Conservation (phyloP, 2,888 invertebrate species). For the Nephrocerus scutellatus region DNA sequence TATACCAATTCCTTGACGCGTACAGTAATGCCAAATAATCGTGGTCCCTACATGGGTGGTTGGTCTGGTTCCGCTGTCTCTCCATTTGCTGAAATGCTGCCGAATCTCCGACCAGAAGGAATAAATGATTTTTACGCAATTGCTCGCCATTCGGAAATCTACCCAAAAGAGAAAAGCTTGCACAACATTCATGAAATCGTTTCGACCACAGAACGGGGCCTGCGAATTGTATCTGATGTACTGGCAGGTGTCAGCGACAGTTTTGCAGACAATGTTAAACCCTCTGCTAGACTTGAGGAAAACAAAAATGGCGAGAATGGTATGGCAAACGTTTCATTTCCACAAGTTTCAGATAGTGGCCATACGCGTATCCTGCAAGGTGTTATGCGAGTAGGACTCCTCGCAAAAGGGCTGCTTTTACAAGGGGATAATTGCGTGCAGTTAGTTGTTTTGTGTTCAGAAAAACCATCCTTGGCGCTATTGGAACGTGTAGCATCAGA, state of each 20-base stretch:
- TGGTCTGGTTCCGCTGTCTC: slow-evolving; percentile 39
- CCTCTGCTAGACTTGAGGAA: slow-evolving; percentile 24
- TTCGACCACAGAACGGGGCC: slow-evolving; percentile 79
- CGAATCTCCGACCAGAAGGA: slow-evolving; percentile 70
- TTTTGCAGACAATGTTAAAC: slow-evolving; percentile 26
- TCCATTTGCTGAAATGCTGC: slow-evolving; percentile 49
- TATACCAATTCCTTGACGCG: slow-evolving; percentile 65
- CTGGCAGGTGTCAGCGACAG: slow-evolving; percentile 53
- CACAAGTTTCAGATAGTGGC: slow-evolving; percentile 53
- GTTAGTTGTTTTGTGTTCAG: slow-evolving; percentile 84
- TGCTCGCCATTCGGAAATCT: slow-evolving; percentile 82
- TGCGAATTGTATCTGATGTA: slow-evolving; percentile 85
- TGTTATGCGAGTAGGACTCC: slow-evolving; percentile 86
- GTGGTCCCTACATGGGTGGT: slow-evolving; percentile 33
- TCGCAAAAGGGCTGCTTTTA: slow-evolving; percentile 75
- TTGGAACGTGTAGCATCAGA: slow-evolving; percentile 76
- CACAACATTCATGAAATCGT: slow-evolving; percentile 82
- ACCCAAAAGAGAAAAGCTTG: slow-evolving; percentile 79
- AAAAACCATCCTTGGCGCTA: slow-evolving; percentile 79
- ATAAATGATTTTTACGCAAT: slow-evolving; percentile 91
- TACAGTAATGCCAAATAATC: slow-evolving; percentile 67
- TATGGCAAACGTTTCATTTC: slow-evolving; percentile 51
- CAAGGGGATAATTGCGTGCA: slow-evolving; percentile 80
- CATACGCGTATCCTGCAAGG: slow-evolving; percentile 73
- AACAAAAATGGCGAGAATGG: slow-evolving; percentile 24